Base-by-base conservation (phyloP, 2,888 invertebrate species). In the Stratiomys singularior region DNA sequence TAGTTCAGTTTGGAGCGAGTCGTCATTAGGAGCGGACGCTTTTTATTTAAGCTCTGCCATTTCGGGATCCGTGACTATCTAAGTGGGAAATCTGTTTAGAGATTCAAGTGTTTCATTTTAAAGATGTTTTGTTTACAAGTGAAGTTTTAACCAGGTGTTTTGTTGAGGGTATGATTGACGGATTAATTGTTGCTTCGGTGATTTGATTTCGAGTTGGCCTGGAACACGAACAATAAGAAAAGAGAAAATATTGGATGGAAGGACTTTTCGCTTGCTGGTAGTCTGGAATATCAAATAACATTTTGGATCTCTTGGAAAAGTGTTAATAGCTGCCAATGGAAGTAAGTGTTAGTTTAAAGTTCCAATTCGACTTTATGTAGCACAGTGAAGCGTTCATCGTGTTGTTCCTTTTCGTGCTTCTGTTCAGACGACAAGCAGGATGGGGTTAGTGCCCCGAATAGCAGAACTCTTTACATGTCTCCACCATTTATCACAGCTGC, bases 101-200 rank as follows among this genome's bases (percentile, higher is more conserved):
- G n/a, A n/a, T n/a, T n/a, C n/a, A 0, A 25, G 47, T 47, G 69
- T 23, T 69, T 47, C n/a, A 44, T 25, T 69, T 3, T 11, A 18
- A 69, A 69, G 46, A 25, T 69, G 69, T 69, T 69, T 69, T 47
- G 69, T 47, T 69, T 69, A 69, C 69, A 47, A 47, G 3, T 23
- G 23, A 37, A 37, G 9, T 5, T 37, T 3, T 37, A 37, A 3
- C 37, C 37, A 37, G 37, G 5, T 37, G 37, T 37, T 37, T 37
- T 9, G 37, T 3, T 5, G 37, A 18, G 52, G 4, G 1, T 13
- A 4, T 52, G 23, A 21, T 60, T 21, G 11, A 25, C 25, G 60
- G 18, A 23, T 60, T 60, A 23, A 60, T 60, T 60, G 60, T 60
- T 60, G 21, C 25, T 60, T 4, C 23, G 5, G 60, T 60, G 60